phyloP scores from a whole-genome alignment of 1,140 invertebrate species.

The Lethrus apterus region DNA sequence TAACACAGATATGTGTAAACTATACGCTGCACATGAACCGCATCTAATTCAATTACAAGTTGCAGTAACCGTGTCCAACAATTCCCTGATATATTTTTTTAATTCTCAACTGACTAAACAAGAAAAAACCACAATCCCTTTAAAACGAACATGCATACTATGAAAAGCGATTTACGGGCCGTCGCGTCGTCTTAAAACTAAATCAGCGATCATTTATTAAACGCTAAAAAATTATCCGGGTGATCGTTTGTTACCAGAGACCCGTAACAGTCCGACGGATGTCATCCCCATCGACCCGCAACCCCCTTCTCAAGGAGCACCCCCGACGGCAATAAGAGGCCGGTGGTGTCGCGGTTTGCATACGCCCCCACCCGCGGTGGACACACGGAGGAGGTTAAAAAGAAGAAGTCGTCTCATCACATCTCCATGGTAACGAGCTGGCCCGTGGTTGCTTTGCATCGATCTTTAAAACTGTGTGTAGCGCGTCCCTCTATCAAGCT shows the following conservation, averaged over 20 bases:
- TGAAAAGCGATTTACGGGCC: no score
- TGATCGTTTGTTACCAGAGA: conserved; percentile 3
- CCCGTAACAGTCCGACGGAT: conserved; percentile 9
- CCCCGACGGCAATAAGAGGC: conserved; percentile 9
- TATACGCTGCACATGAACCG: no score
- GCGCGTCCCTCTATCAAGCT: conserved; percentile 8
- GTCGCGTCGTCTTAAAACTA: no score
- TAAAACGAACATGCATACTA: no score
- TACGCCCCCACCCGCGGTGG: conserved; percentile 27
- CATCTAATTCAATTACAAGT: no score
- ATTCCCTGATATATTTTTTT: no score
- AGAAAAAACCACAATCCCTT: no score
- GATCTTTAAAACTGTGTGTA: conserved; percentile 42
- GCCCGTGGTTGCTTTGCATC: conserved; percentile 42
- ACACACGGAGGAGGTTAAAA: conserved; percentile 41
- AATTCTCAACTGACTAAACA: no score
- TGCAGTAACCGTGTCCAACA: no score
- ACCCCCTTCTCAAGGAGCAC: conserved; percentile 6
- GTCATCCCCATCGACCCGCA: conserved; percentile 7
- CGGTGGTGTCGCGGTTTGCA: conserved; percentile 26
- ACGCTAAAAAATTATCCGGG: no score
- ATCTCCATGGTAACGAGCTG: conserved; percentile 44
- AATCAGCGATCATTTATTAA: no score
- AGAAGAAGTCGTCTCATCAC: conserved; percentile 44
- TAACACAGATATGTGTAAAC: no score